phyloP scores from a whole-genome alignment of 92 coral and sea anemone genomes.

The Anthopleura xanthogrammica region DNA sequence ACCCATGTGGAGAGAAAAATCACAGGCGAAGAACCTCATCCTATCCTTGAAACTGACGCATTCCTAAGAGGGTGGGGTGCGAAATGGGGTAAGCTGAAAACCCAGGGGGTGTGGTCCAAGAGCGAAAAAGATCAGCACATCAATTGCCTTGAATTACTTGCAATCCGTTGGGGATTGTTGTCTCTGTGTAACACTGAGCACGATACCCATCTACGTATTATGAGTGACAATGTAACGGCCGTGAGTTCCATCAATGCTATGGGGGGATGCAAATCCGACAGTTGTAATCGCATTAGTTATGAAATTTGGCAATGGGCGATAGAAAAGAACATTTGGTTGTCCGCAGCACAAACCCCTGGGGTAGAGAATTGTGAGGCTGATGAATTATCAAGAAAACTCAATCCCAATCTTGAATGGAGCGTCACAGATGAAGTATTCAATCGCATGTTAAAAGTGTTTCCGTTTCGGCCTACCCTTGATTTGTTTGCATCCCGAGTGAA shows the following conservation, averaged over 20 bases:
- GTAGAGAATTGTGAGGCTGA: slow-evolving; percentile 39
- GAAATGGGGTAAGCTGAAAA: slow-evolving; percentile 22
- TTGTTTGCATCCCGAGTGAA: slow-evolving; percentile 43
- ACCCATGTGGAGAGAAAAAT: slow-evolving; percentile 22
- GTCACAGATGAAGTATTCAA: slow-evolving; percentile 20
- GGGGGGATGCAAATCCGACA: slow-evolving; percentile 38
- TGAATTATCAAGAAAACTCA: slow-evolving; percentile 9
- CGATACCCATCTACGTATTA: slow-evolving; percentile 23
- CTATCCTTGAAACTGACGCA: slow-evolving; percentile 36
- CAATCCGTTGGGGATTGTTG: slow-evolving; percentile 29
- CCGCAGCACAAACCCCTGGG: slow-evolving; percentile 24
- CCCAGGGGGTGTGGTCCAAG: slow-evolving; percentile 38
- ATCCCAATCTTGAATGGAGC: slow-evolving; percentile 11
- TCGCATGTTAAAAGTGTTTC: not conserved
- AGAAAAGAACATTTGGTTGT: slow-evolving; percentile 32
- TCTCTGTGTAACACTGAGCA: slow-evolving; percentile 16
- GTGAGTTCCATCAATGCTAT: slow-evolving; percentile 30
- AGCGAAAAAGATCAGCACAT: slow-evolving; percentile 26
- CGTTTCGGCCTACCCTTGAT: slow-evolving; percentile 22
- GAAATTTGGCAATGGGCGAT: slow-evolving; percentile 45
- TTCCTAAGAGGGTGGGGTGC: slow-evolving; percentile 56
- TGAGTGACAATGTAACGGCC: slow-evolving; percentile 42
- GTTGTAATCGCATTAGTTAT: slow-evolving; percentile 27
- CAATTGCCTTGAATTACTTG: slow-evolving; percentile 37
- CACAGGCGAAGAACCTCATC: not conserved